A percentile compares a stretch with the other conserved stretches of the same genome.
These are phyloP conservation scores for Pholis gunnellus DNA, from an alignment of 2,113 vertebrate genomes.

Conservation along the genomic window DNA sequence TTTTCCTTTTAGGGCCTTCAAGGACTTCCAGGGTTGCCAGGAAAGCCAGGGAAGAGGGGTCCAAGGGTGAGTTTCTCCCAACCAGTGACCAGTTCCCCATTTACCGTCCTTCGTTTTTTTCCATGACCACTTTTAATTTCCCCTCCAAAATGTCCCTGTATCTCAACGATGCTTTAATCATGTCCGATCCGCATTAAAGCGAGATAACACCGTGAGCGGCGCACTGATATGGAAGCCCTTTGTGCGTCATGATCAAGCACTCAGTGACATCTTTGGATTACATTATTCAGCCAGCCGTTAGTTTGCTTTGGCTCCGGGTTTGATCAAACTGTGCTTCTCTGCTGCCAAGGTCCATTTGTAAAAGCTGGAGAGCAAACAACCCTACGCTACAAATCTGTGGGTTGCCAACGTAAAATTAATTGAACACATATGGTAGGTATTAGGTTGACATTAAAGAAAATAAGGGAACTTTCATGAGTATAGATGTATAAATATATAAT, in stretches of 20 bases:
- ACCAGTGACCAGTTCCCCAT: conserved; percentile 14
- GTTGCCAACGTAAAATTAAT: conserved; percentile 44
- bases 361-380: conserved; percentile 58
- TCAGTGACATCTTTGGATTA: conserved; percentile 56
- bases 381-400: conserved; percentile 45
- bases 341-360: conserved; percentile 65
- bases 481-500: neutral
- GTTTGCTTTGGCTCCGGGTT: conserved; percentile 64
- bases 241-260: conserved; percentile 41
- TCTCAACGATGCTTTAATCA: conserved; percentile 7
- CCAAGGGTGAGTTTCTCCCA: conserved; percentile 88
- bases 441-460: conserved; percentile 20
- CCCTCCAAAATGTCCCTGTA: neutral
- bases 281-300: conserved; percentile 48
- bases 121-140: neutral
- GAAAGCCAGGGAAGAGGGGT: conserved; percentile 91
- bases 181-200: neutral
- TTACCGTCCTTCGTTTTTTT: neutral
- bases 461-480: neutral
- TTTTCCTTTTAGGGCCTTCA: conserved; percentile 86
- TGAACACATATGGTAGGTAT: conserved; percentile 21
- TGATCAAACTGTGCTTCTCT: conserved; percentile 42
- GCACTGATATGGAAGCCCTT: conserved; percentile 14
- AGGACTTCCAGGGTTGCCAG: conserved; percentile 91
- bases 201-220: neutral